A percentile compares a stretch with the other conserved stretches of the same genome.
phyloP scores from a whole-genome alignment of 92 coral and sea anemone genomes.

The Actinostola sp. region DNA sequence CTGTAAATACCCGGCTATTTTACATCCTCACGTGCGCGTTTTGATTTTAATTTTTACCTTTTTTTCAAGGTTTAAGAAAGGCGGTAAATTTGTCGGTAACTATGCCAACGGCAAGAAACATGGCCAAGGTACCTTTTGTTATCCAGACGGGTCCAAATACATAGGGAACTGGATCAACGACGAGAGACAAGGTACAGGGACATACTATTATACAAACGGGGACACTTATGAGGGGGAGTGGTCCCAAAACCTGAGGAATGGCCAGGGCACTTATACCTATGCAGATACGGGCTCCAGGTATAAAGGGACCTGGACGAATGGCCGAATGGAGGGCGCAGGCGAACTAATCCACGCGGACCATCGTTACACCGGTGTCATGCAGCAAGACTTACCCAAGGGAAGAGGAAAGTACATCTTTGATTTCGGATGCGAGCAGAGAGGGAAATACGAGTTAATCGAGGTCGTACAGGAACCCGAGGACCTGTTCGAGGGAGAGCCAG shows the following conservation, averaged over 20 bases:
- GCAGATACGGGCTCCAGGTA: constrained; percentile 89
- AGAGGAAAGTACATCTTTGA: constrained; percentile 93
- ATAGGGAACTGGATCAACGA: constrained; percentile 94
- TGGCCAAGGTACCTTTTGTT: constrained; percentile 89
- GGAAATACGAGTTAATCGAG: constrained; percentile 84
- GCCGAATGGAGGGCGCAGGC: constrained; percentile 94
- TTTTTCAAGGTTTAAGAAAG: constrained; percentile 74
- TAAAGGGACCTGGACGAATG: constrained; percentile 92
- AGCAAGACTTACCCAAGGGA: constrained; percentile 83
- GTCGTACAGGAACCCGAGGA: constrained; percentile 71
- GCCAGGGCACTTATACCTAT: constrained; percentile 90
- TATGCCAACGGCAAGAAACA: constrained; percentile 91
- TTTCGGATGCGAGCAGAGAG: constrained; percentile 89
- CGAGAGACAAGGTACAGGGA: constrained; percentile 86
- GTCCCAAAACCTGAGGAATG: constrained; percentile 92
- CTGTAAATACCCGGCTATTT: too few species aligned
- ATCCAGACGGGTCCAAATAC: constrained; percentile 97
- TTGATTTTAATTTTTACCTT: not conserved
- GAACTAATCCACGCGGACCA: constrained; percentile 93
- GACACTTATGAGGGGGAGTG: constrained; percentile 97
- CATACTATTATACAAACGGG: constrained; percentile 90
- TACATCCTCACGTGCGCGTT: not conserved
- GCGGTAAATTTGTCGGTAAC: constrained; percentile 83
- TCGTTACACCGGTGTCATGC: constrained; percentile 83
- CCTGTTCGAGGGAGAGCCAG: constrained; percentile 75